A percentile compares a stretch with the other conserved stretches of the same genome.
Evolutionary conservation across 2,113 vertebrate species (phyloP).

Genomic region (Pedionomus torquatus): DNA sequence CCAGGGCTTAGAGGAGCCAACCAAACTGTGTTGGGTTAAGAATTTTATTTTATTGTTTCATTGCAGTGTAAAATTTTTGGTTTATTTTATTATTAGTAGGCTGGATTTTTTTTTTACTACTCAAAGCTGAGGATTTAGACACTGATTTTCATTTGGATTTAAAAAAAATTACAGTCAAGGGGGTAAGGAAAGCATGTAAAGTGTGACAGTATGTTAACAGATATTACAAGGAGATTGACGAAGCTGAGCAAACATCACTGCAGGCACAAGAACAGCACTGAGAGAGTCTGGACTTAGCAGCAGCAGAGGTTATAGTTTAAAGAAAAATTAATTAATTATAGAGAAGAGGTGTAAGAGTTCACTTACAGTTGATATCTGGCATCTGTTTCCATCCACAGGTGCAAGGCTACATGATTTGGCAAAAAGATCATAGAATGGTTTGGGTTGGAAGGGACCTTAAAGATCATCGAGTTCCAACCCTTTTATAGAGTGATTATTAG

Average conservation of each 20-base stretch:
- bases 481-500: not conserved
- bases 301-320: not conserved
- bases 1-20: not conserved
- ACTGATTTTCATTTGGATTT: not conserved
- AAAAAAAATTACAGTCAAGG: not conserved
- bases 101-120: not conserved
- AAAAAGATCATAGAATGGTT: not conserved
- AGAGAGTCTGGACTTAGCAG: not conserved
- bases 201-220: not conserved
- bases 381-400: not conserved
- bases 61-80: not conserved
- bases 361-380: not conserved
- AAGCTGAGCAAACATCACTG: not conserved
- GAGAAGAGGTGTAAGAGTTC: not conserved
- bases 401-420: not conserved
- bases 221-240: not conserved
- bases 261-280: not conserved
- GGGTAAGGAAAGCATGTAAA: not conserved
- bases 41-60: not conserved
- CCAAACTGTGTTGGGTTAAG: not conserved
- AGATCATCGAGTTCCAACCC: not conserved
- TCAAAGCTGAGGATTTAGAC: not conserved
- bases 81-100: not conserved
- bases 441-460: not conserved
- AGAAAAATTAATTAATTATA: not conserved